Base-by-base conservation (phyloP, 2,797 vertebrate genomes). In the Spinus olivaceus region DNA sequence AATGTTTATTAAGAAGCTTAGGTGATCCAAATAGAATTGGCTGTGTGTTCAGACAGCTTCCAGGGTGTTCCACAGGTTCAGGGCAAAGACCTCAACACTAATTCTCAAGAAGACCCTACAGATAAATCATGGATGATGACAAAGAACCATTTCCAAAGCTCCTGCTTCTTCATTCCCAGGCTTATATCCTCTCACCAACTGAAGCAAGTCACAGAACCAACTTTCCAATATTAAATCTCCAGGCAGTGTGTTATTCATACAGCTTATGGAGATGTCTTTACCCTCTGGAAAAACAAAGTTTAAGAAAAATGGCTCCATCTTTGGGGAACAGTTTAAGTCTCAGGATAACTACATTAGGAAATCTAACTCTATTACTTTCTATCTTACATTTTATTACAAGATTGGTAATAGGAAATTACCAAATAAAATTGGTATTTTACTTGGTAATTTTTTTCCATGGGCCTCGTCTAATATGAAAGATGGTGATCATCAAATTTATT, bases 401-500 rank as follows among this genome's bases (percentile, higher is more conserved):
- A 96, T 94, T 94, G 92, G 89, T 94, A 96, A 97, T 93, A 93
- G 95, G 93, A 97, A 97, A 94, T 97, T 96, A 96, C 95, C 96
- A 93, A 95, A 97, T 95, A 97, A 97, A 96, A 88, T 81, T 95
- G 93, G 81, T 96, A 92, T 94, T 90, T 96, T 90, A 91, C 93
- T 94, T 93, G 92, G 96, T 96, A 94, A 93, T 95, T 96, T 94
- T 94, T 88, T 90, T 93, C 92, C 28, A 27, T 88, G 88, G 88
- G 94, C 88, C 90, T 97, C 91, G 51, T 94, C 97, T 97, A 97
- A 96, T 96, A 93, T 95, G 89, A 95, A 96, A 96, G 96, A 97
- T 93, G 91, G 96, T 88, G 88, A 95, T 96, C 95, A 95, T 96
- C 96, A 97, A 97, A 96, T 96, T 96, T 97, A 97, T 97, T 98